Evolutionary conservation across 2,797 vertebrate genomes (phyloP).

Genomic region (Oophaga sylvatica): DNA sequence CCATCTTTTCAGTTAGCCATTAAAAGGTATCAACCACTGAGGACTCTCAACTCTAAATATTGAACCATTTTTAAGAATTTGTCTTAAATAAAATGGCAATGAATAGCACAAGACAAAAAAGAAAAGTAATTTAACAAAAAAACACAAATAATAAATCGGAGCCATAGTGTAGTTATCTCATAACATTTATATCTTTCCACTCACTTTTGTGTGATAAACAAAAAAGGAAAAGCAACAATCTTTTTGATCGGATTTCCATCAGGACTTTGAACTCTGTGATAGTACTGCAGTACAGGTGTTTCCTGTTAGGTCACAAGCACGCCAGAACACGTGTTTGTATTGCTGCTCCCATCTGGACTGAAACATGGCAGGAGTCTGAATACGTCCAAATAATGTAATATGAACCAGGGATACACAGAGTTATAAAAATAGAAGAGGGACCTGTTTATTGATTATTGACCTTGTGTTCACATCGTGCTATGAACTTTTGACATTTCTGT

Average conservation of each 20-base stretch:
- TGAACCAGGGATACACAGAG: constrained; percentile 42
- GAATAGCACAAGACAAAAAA: too few relatives aligned
- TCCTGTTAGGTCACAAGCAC: constrained; percentile 52
- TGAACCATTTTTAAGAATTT: too few relatives aligned
- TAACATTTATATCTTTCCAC: neutral
- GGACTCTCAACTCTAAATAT: too few relatives aligned
- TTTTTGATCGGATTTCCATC: constrained; percentile 14
- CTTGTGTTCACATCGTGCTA: neutral
- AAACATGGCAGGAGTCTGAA: constrained; percentile 32
- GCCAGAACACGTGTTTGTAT: constrained; percentile 19
- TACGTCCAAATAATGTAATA: constrained; percentile 46
- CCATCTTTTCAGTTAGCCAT: too few relatives aligned
- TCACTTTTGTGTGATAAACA: neutral
- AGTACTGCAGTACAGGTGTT: constrained; percentile 53
- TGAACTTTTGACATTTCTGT: neutral
- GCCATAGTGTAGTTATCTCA: neutral
- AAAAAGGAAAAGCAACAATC: neutral
- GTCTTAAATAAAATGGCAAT: too few relatives aligned
- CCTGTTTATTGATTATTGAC: constrained; percentile 20
- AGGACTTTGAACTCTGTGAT: constrained; percentile 46
- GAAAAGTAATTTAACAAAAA: neutral
- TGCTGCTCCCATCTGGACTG: constrained; percentile 47
- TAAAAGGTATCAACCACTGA: too few relatives aligned
- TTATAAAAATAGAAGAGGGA: constrained; percentile 48
- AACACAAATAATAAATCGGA: neutral